Percentiles rank a stretch among this genome's conserved stretches.
Evolutionary conservation across 2,113 vertebrate genomes (phyloP).

Genomic region (Scomber colias): DNA sequence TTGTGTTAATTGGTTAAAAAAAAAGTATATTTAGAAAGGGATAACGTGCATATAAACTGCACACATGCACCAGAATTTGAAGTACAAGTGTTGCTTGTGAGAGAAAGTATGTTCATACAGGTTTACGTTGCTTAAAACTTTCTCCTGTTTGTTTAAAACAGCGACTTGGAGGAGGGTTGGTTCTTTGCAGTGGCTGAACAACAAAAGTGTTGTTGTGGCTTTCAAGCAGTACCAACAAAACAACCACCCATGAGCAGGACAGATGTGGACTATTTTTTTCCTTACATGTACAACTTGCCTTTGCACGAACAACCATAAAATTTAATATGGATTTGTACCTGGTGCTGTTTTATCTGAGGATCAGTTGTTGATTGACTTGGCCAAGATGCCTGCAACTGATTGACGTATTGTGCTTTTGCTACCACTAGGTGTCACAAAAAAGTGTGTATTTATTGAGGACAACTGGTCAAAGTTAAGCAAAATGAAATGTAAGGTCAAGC

Average conservation of each 20-base stretch:
- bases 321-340: too few relatives aligned
- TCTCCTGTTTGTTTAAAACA: conserved; percentile 10
- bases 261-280: not conserved
- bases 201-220: conserved; percentile 31
- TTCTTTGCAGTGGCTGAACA: conserved; percentile 6
- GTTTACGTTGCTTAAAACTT: conserved; percentile 7
- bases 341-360: too few relatives aligned
- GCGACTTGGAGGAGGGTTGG: not conserved
- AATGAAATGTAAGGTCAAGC: too few relatives aligned
- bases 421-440: too few relatives aligned
- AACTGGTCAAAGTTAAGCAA: too few relatives aligned
- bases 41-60: conserved; percentile 24
- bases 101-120: conserved; percentile 19
- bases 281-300: too few relatives aligned
- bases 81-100: conserved; percentile 22
- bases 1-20: conserved; percentile 20
- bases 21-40: conserved; percentile 11
- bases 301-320: too few relatives aligned
- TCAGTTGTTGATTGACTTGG: too few relatives aligned
- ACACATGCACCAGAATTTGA: not conserved
- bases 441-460: too few relatives aligned
- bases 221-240: not conserved
- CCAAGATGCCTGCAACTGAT: too few relatives aligned
- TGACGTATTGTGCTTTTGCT: too few relatives aligned
- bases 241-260: conserved; percentile 6